Conservation (phyloP, 2,888 invertebrate species). For the Drosophila phalerata region DNA sequence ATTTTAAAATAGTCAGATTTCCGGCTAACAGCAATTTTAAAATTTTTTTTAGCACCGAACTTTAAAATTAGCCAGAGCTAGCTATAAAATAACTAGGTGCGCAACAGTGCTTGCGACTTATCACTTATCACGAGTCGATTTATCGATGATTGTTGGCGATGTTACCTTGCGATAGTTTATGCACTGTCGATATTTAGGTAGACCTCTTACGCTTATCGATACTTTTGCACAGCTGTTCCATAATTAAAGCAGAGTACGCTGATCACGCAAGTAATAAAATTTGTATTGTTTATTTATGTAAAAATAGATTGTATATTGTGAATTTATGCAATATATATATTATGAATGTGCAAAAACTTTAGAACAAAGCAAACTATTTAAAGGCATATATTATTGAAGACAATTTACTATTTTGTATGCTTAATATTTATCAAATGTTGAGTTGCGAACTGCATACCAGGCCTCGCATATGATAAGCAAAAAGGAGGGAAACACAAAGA, state of each 20-base stretch:
- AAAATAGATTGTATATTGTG: too few relatives aligned
- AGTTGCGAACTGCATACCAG: slow-evolving; percentile 12
- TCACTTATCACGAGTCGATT: not conserved
- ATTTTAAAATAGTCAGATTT: too few relatives aligned
- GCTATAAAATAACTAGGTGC: too few relatives aligned
- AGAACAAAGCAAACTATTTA: not conserved
- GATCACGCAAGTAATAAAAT: not conserved
- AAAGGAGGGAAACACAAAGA: slow-evolving; percentile 35
- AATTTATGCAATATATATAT: too few relatives aligned
- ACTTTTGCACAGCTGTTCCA: not conserved
- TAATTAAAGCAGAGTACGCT: not conserved
- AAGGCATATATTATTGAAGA: too few relatives aligned
- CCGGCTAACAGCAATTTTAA: too few relatives aligned
- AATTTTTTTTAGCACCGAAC: too few relatives aligned
- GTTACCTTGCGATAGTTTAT: not conserved
- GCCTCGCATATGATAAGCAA: slow-evolving; percentile 12
- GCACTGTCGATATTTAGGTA: not conserved
- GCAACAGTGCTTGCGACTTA: too few relatives aligned
- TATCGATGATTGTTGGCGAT: not conserved
- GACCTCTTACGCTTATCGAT: not conserved
- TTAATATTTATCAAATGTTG: not conserved
- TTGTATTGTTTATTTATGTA: not conserved
- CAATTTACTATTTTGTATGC: too few relatives aligned
- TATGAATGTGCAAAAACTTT: too few relatives aligned
- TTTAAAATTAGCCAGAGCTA: too few relatives aligned